Evolutionary conservation across 1,140 invertebrate species (phyloP).

Genomic region (Trachymyrmex cornetzi): DNA sequence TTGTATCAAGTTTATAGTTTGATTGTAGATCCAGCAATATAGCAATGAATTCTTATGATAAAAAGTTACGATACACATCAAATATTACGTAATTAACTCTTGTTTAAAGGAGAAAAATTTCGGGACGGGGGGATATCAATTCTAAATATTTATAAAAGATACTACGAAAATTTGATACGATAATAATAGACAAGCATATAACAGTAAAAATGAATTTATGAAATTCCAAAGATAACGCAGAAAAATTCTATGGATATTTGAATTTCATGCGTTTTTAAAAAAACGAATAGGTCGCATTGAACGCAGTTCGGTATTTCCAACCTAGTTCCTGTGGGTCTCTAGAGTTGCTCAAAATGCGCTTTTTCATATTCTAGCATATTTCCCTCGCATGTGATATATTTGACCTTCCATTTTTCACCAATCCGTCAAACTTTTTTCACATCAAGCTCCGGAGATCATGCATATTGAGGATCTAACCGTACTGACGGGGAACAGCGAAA

Average conservation of each 20-base stretch:
- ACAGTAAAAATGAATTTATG: background rate
- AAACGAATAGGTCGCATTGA: background rate
- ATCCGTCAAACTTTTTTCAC: constrained; percentile 53
- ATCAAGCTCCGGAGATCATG: constrained; percentile 14
- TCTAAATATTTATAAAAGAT: background rate
- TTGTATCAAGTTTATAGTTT: background rate
- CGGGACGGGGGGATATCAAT: background rate
- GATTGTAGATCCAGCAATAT: background rate
- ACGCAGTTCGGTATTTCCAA: constrained; percentile 27
- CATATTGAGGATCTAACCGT: constrained; percentile 53
- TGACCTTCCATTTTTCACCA: constrained; percentile 37
- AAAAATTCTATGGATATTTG: constrained; percentile 5
- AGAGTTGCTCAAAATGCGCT: constrained; percentile 42
- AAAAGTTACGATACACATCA: too few species aligned
- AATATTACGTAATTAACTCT: background rate
- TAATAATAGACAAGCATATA: background rate
- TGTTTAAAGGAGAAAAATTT: background rate
- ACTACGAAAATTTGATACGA: background rate
- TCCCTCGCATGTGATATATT: constrained; percentile 16
- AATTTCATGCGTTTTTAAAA: background rate
- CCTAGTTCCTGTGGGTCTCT: background rate
- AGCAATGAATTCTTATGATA: background rate
- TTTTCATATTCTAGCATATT: constrained; percentile 50
- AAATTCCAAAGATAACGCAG: background rate
- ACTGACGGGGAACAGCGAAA: constrained; percentile 21